Conservation (phyloP, 1,140 invertebrate genomes). For the Geopemphigus sp. region DNA sequence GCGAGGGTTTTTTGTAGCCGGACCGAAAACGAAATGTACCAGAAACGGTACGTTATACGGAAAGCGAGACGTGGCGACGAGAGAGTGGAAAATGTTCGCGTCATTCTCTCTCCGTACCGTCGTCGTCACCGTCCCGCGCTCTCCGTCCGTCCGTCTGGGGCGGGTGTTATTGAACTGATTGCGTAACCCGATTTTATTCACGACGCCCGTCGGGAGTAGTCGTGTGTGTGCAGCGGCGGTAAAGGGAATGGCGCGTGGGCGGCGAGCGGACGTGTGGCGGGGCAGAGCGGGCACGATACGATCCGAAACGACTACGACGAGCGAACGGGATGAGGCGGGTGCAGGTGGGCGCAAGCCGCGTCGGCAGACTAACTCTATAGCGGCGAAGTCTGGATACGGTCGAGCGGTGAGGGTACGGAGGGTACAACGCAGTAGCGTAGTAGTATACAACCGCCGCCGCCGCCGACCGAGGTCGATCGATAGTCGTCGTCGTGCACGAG, state of each 20-base stretch:
- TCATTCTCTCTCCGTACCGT: neutral
- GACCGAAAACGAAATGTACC: too few species aligned
- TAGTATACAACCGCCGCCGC: neutral
- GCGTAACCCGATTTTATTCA: constrained; percentile 40
- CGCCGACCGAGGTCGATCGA: too few species aligned
- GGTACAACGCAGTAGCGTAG: neutral
- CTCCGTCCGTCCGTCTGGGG: neutral
- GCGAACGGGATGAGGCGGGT: too few species aligned
- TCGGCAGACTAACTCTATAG: neutral
- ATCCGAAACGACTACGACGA: neutral
- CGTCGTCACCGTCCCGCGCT: too few species aligned
- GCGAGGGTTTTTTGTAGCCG: too few species aligned
- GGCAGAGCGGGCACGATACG: too few species aligned
- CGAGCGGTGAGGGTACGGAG: neutral
- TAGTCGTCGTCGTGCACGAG: too few species aligned
- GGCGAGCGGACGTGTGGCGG: neutral
- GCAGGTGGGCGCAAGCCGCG: constrained; percentile 18
- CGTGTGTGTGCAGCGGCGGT: too few species aligned
- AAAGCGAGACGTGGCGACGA: neutral
- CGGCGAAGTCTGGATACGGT: too few species aligned
- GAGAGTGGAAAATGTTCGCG: neutral
- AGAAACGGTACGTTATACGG: too few species aligned
- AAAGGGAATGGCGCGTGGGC: too few species aligned
- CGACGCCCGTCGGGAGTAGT: too few species aligned
- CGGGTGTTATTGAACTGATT: constrained; percentile 24